These are phyloP conservation scores for Hirundo rustica DNA, from an alignment of 2,797 vertebrate genomes.

Conservation along the genomic window DNA sequence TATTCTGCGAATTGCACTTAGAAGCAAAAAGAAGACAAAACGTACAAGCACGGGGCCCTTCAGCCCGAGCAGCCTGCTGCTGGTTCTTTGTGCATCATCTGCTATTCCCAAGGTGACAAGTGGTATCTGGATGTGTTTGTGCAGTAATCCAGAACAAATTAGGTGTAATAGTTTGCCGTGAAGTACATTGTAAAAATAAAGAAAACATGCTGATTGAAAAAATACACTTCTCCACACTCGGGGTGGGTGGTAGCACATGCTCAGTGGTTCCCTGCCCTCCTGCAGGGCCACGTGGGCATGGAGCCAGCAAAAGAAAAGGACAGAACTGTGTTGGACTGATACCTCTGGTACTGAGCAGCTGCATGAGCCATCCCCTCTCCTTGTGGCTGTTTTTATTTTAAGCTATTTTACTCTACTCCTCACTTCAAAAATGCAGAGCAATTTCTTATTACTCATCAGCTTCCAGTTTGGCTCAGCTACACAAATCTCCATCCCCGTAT, in stretches of 20 bases:
- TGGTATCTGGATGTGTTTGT: not conserved
- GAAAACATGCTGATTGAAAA: not conserved
- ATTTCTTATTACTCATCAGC: constrained; percentile 15
- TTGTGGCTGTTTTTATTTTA: not conserved
- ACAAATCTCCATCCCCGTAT: not conserved
- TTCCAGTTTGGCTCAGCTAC: constrained; percentile 22
- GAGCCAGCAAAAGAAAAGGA: not conserved
- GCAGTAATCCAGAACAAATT: constrained; percentile 58
- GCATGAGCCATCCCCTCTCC: not conserved
- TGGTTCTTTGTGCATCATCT: not conserved
- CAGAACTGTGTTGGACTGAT: not conserved
- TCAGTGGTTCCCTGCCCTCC: not conserved
- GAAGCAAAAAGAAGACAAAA: constrained; percentile 30
- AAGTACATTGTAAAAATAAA: not conserved
- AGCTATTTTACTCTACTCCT: not conserved
- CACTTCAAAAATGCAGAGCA: not conserved
- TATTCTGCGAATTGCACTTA: not conserved
- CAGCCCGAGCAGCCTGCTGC: not conserved
- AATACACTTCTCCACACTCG: not conserved
- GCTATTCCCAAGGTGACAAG: constrained; percentile 35
- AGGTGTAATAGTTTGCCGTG: not conserved
- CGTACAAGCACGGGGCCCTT: not conserved
- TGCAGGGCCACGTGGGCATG: accelerated
- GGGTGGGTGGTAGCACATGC: not conserved
- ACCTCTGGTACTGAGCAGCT: not conserved